A percentile compares a stretch with the other conserved stretches of the same genome.
Evolutionary conservation across 2,797 vertebrate genomes (phyloP).

Genomic region (Danio albolineatus): DNA sequence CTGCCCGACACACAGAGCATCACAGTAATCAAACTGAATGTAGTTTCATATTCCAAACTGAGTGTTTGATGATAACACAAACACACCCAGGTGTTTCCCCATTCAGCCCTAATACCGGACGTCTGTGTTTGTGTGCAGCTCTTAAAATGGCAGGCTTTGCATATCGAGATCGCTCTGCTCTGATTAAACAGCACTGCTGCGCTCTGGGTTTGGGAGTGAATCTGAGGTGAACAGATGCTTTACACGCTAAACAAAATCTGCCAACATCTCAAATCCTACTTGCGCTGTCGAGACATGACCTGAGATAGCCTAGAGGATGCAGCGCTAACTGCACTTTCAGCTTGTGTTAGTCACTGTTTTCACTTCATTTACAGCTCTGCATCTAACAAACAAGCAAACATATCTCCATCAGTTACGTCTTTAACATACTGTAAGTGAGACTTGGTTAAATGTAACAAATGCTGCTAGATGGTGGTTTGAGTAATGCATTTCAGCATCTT

Average conservation of each 20-base stretch:
- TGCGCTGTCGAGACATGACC: conserved; percentile 10
- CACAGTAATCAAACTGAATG: conserved; percentile 19
- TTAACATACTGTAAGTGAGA: too few relatives aligned
- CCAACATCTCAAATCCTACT: conserved; percentile 8
- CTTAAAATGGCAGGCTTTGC: conserved; percentile 19
- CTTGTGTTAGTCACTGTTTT: neutral
- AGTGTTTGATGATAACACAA: neutral
- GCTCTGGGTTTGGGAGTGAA: conserved; percentile 16
- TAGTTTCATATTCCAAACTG: conserved; percentile 30
- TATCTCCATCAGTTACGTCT: too few relatives aligned
- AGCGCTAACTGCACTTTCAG: neutral
- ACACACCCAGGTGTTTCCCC: conserved; percentile 16
- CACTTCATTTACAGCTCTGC: neutral
- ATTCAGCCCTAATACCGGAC: neutral
- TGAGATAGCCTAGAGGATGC: neutral
- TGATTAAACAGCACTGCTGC: conserved; percentile 31
- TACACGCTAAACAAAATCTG: conserved; percentile 31
- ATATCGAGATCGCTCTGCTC: conserved; percentile 20
- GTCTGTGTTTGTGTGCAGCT: conserved; percentile 9
- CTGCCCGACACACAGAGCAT: conserved; percentile 15
- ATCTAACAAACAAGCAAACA: too few relatives aligned
- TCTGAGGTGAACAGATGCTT: conserved; percentile 41
- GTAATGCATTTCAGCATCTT: too few relatives aligned
- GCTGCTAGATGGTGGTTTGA: too few relatives aligned
- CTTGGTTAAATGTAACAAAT: too few relatives aligned